Base-by-base conservation (phyloP, 2,797 vertebrate genomes). In the Loriculus beryllinus region DNA sequence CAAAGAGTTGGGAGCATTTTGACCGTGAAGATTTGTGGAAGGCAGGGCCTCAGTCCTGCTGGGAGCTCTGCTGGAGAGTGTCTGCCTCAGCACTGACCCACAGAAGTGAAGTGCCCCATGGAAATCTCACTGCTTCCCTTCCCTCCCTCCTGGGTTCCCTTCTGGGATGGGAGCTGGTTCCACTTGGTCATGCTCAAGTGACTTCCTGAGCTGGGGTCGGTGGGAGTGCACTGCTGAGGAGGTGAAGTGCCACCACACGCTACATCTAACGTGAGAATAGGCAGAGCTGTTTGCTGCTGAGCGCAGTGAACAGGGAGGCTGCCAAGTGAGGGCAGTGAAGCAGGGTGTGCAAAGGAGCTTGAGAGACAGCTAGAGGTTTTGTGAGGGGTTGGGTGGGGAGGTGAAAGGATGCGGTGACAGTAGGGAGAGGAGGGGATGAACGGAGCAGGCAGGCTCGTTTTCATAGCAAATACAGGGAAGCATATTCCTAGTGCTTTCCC, bases 101-200 rank as follows among this genome's bases (percentile, higher is more conserved):
- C 72, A 75, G 80, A 95, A 86, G 56, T 65, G 56, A 92, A 88
- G 57, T 86, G 86, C 74, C 64, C 88, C 74, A 63, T 62, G 65
- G 83, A 90, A 95, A 94, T 78, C 56, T 76, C 28, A 16, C 64
- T 0, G 2, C 76, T 93, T 94, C 72, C 75, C 91, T 89, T 91
- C 77, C 80, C 69, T 93, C 86, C 89, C 87, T 93, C 69, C 87
- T n/a, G 52, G 4, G 39, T 28, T 91, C 43, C 51, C 74, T 74
- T 91, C 84, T 83, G 81, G 28, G 45, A 62, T 26, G 69, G 42
- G 92, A 91, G 92, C 92, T 92, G 90, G 65, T 93, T 93, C 92
- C 65, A 88, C 84, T 95, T 83, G 93, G 95, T 95, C 92, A 92
- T 93, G 93, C 95, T 93, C 90, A 86, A 78, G 93, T 77, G 86